Evolutionary conservation across 1,140 invertebrate genomes (phyloP).

Genomic region (Hylyphantes graminicola): DNA sequence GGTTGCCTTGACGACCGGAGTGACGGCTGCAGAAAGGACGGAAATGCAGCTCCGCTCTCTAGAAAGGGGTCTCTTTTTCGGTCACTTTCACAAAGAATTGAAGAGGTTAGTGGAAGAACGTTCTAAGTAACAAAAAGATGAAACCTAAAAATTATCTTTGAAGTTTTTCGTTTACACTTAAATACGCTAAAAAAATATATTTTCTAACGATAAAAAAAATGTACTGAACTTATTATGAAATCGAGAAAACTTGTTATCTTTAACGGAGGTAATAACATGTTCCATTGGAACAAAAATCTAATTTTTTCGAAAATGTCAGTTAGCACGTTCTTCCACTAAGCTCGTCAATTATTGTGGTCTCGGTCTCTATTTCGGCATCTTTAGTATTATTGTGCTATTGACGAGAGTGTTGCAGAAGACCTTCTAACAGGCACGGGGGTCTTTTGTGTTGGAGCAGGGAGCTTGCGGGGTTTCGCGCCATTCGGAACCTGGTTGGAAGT

Average conservation of each 20-base stretch:
- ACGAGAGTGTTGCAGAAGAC: slow-evolving; percentile 15
- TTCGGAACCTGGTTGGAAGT: too few species aligned
- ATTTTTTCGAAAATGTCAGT: too few species aligned
- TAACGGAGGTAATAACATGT: too few species aligned
- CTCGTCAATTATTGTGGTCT: slow-evolving; percentile 5
- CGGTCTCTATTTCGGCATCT: slow-evolving; percentile 29
- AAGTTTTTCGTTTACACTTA: too few species aligned
- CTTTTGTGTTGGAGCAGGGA: background rate
- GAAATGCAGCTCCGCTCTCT: slow-evolving; percentile 43
- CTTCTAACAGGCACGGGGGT: background rate
- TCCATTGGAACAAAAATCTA: too few species aligned
- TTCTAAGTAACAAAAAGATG: too few species aligned
- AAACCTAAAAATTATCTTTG: too few species aligned
- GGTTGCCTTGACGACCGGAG: slow-evolving; percentile 26
- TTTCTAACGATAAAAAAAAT: too few species aligned
- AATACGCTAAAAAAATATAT: too few species aligned
- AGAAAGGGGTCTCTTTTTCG: slow-evolving; percentile 8
- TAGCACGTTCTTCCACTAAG: too few species aligned
- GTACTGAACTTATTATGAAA: too few species aligned
- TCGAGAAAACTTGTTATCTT: too few species aligned
- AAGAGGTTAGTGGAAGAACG: background rate
- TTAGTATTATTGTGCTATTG: slow-evolving; percentile 15
- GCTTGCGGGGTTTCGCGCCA: background rate
- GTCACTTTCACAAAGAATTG: slow-evolving; percentile 38
- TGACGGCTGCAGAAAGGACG: slow-evolving; percentile 25